Base-by-base conservation (phyloP, 2,797 vertebrate genomes). In the Characodon lateralis region DNA sequence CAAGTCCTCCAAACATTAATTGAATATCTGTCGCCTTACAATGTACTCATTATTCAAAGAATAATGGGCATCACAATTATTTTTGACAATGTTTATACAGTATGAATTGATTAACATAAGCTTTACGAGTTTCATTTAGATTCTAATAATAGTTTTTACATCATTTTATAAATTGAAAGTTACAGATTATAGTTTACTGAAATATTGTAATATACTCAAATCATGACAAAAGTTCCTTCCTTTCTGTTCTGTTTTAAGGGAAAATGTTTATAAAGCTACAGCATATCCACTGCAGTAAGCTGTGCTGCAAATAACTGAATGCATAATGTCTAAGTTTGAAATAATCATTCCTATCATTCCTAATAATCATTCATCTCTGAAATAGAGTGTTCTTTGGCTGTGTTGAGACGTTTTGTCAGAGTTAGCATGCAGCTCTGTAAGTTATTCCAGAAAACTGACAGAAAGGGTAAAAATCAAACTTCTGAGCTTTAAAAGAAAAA, bases 1-100 rank as follows among this genome's bases (percentile, higher is more conserved):
- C 83, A 85, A 79, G 41, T 35, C 22, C 50, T 79, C 87, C 35
- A 82, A 88, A 83, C 58, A 61, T 85, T 80, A 79, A 88, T 92
- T 83, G 81, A 89, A 87, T 84, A 78, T 78, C 80, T 81, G 35
- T 66, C 77, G 61, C 50, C 71, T 75, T 73, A 80, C 77, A 86
- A 81, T 86, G 61, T 68, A 9, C 39, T 85, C 56, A 83, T 89
- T 87, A 83, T 90, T 82, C 70, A 85, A 83, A 78, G 63, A 79
- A 88, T 87, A 82, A 89, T 86, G 28, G 59, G 43, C 59, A 22
- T 78, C 70, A 71, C 0, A 83, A 81, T 85, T 58, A 63, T 80
- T 78, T 75, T 72, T 73, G 65, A 78, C 74, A 81, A 39, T 31
- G 55, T 80, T 87, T 73, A 61, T 73, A 77, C 31, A 71, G 65